Evolutionary conservation across 37 sponge, comb jelly and placozoan genomes (phyloP).

Genomic region (Ephydatia muelleri): DNA sequence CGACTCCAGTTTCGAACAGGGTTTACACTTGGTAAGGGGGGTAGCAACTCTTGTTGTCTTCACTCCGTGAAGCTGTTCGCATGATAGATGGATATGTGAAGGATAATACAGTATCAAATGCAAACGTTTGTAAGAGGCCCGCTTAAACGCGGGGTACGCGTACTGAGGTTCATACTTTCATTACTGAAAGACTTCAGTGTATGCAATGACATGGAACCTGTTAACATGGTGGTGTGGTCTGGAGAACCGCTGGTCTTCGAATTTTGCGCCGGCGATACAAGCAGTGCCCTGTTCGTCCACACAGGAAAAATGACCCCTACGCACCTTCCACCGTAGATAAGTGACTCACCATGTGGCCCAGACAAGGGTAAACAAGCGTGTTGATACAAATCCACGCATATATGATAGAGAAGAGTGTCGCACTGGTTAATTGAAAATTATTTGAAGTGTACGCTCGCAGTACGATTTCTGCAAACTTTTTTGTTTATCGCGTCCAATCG

Average conservation of each 20-base stretch:
- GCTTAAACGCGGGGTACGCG: not conserved
- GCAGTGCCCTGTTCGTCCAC: not conserved
- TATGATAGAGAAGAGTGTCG: too few relatives aligned
- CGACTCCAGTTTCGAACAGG: constrained; percentile 48
- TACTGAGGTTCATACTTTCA: not conserved
- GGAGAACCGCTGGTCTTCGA: not conserved
- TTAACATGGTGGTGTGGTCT: not conserved
- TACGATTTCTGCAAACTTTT: too few relatives aligned
- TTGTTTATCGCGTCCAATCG: too few relatives aligned
- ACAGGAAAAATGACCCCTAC: not conserved
- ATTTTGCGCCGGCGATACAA: not conserved
- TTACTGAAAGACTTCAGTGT: not conserved
- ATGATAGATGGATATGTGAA: not conserved
- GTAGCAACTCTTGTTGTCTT: constrained; percentile 4
- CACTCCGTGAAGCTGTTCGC: not conserved
- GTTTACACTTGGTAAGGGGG: constrained; percentile 38
- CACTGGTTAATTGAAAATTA: not conserved
- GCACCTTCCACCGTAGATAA: not conserved
- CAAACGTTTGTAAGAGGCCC: not conserved
- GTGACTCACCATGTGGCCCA: not conserved
- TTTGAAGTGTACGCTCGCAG: not conserved
- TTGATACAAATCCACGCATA: not conserved
- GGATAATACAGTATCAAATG: not conserved
- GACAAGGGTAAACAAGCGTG: not conserved
- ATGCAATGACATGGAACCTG: not conserved